phyloP scores from a whole-genome alignment of 2,113 vertebrate genomes.

The Paracanthobrama guichenoti region DNA sequence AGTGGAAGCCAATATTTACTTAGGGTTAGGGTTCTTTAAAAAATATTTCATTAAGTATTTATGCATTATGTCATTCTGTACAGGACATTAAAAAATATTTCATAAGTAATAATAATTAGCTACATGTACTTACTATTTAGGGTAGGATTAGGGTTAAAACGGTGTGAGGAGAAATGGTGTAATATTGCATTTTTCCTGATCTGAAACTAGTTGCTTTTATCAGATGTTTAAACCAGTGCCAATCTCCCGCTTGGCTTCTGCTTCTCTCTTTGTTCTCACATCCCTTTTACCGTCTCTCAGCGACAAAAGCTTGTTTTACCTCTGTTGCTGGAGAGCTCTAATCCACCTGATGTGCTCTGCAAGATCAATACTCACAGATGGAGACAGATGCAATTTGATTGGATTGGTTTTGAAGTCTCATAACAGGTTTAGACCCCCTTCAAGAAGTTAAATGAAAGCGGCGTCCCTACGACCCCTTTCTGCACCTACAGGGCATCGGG shows the following conservation, averaged over 20 bases:
- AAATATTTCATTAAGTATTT: no score
- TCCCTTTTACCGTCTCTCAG: slow-evolving; percentile 6
- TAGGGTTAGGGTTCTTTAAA: not conserved
- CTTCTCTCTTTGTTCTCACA: slow-evolving; percentile 37
- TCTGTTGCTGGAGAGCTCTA: slow-evolving; percentile 39
- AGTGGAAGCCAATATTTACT: not conserved
- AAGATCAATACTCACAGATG: slow-evolving; percentile 62
- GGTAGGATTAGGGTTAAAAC: not conserved
- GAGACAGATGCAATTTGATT: slow-evolving; percentile 47
- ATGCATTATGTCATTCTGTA: no score
- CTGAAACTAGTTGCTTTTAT: slow-evolving; percentile 49
- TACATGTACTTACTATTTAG: no score
- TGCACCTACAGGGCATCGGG: not conserved
- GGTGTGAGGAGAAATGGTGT: slow-evolving; percentile 57
- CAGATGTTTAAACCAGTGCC: slow-evolving; percentile 23
- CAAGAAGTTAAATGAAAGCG: not conserved
- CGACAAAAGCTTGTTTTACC: slow-evolving; percentile 45
- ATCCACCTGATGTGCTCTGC: slow-evolving; percentile 55
- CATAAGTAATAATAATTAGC: no score
- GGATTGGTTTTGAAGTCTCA: slow-evolving; percentile 54
- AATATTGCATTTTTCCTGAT: slow-evolving; percentile 63
- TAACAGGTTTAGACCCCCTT: slow-evolving; percentile 31
- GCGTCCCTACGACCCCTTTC: not conserved
- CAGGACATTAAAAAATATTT: no score
- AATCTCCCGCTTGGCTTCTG: slow-evolving; percentile 19